phyloP scores from a whole-genome alignment of 2,113 vertebrate genomes.

The Strix aluco region DNA sequence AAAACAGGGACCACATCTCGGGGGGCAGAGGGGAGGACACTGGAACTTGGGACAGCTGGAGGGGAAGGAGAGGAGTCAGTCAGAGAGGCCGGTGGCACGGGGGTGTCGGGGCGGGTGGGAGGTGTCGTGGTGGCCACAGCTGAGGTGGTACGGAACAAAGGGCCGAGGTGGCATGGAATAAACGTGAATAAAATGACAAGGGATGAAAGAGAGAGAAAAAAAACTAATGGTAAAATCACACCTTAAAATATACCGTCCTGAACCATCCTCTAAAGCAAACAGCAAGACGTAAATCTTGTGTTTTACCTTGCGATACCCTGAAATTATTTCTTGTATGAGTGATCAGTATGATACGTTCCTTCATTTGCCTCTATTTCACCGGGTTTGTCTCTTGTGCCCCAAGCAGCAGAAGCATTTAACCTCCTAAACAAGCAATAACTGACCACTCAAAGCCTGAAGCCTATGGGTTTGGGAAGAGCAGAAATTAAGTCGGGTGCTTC shows the following conservation, averaged over 20 bases:
- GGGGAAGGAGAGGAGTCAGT: constrained; percentile 86
- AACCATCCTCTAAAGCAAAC: neutral
- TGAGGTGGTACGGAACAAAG: neutral
- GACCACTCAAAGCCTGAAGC: neutral
- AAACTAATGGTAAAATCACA: neutral
- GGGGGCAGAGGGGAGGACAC: constrained; percentile 89
- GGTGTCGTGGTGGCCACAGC: neutral
- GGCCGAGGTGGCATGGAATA: neutral
- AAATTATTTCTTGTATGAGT: neutral
- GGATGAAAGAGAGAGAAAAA: neutral
- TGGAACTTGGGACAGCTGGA: constrained; percentile 88
- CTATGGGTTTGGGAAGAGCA: neutral
- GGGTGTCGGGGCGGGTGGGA: constrained; percentile 31
- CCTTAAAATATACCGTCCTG: neutral
- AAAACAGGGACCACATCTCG: constrained; percentile 90
- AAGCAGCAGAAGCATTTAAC: neutral
- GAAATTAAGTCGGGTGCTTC: neutral
- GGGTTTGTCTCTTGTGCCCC: neutral
- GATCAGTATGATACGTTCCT: accelerated
- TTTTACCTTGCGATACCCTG: accelerated
- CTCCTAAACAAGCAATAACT: neutral
- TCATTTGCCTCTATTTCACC: accelerated
- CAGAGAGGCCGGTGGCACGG: constrained; percentile 58
- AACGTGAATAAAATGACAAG: neutral
- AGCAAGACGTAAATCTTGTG: accelerated